These are phyloP conservation scores for Yponomeuta plumbellus DNA, from an alignment of 2,888 invertebrate genomes.

Conservation along the genomic window DNA sequence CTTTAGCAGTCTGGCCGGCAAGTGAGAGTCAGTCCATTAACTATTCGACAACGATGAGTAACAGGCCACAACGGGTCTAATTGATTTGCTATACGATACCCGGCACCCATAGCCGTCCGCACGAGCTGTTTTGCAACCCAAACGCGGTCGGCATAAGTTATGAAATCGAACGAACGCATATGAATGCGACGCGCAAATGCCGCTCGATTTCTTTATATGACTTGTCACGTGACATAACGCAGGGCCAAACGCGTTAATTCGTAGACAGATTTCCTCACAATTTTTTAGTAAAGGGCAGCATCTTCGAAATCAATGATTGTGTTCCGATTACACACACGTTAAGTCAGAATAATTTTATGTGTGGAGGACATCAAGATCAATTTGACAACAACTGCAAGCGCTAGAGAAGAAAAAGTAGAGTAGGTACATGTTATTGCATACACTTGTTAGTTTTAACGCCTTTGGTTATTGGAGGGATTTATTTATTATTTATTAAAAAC, in stretches of 20 bases:
- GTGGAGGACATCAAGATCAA: too few species aligned
- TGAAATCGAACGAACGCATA: slow-evolving; percentile 43
- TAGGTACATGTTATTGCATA: too few species aligned
- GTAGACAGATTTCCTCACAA: not conserved
- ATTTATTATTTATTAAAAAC: too few species aligned
- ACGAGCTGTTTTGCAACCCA: slow-evolving; percentile 35
- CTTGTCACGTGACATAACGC: slow-evolving; percentile 27
- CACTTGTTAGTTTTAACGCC: too few species aligned
- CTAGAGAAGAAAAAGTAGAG: too few species aligned
- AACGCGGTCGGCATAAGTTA: slow-evolving; percentile 36
- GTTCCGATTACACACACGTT: not conserved
- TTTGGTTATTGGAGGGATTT: too few species aligned
- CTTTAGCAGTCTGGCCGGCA: slow-evolving; percentile 1
- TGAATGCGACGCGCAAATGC: slow-evolving; percentile 30
- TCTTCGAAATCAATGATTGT: not conserved
- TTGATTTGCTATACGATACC: slow-evolving; percentile 43
- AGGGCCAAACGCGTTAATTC: slow-evolving; percentile 18
- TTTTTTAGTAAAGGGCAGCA: not conserved
- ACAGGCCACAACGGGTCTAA: slow-evolving; percentile 23
- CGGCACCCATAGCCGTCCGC: slow-evolving; percentile 27
- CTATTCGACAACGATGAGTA: slow-evolving; percentile 30
- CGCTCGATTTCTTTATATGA: slow-evolving; percentile 29
- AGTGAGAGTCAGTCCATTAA: slow-evolving; percentile 25
- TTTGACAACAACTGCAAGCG: too few species aligned
- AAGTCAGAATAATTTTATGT: too few species aligned